Conservation (phyloP, 2,797 vertebrate genomes). For the Crenuchus spilurus region DNA sequence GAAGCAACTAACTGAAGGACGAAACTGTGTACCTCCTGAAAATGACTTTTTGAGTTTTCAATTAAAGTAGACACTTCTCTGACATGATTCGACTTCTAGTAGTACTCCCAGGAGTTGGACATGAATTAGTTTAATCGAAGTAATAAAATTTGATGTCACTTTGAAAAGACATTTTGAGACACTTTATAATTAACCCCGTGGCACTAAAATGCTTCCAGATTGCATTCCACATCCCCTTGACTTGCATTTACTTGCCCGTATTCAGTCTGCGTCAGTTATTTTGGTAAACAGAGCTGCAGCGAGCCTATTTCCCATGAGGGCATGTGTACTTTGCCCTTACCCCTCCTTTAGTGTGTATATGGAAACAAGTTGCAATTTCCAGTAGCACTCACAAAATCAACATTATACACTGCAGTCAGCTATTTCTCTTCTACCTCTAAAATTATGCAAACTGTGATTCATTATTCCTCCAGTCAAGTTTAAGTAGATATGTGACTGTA, state of each 20-base stretch:
- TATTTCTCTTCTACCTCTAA: neutral
- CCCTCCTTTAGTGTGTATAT: slow-evolving; percentile 25
- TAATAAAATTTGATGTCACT: too few relatives aligned
- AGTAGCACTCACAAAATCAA: neutral
- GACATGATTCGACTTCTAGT: too few relatives aligned
- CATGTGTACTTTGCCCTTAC: slow-evolving; percentile 10
- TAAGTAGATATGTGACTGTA: neutral
- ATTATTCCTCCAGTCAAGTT: neutral
- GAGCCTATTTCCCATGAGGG: slow-evolving; percentile 15
- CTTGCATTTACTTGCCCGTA: neutral
- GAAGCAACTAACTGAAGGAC: too few relatives aligned
- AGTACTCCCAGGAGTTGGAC: too few relatives aligned
- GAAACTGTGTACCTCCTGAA: too few relatives aligned
- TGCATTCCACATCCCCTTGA: neutral
- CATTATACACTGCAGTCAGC: neutral
- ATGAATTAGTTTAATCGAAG: too few relatives aligned
- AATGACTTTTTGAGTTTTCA: too few relatives aligned
- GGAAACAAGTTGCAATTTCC: slow-evolving; percentile 28
- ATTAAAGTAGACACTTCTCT: too few relatives aligned
- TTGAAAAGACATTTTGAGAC: too few relatives aligned
- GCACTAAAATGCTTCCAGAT: neutral
- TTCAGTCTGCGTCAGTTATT: neutral
- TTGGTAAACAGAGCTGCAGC: slow-evolving; percentile 16
- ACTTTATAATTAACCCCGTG: neutral
- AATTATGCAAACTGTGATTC: neutral